phyloP scores from a whole-genome alignment of 2,797 vertebrate genomes.

The Parambassis ranga region DNA sequence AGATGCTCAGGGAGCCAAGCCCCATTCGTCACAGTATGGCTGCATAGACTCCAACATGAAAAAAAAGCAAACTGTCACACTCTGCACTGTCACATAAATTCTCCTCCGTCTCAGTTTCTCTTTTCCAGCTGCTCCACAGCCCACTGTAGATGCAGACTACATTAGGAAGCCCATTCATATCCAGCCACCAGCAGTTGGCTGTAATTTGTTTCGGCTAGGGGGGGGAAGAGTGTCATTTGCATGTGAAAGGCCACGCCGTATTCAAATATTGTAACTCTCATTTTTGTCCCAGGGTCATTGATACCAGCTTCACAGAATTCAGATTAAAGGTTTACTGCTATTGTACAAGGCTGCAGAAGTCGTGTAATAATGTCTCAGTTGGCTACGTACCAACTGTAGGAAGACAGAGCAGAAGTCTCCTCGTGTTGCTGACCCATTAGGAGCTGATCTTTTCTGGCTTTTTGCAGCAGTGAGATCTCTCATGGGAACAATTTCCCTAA shows the following conservation, averaged over 20 bases:
- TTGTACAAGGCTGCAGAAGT: slow-evolving; percentile 48
- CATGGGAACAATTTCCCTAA: slow-evolving; percentile 47
- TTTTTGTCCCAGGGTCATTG: slow-evolving; percentile 69
- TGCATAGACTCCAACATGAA: slow-evolving; percentile 68
- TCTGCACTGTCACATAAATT: slow-evolving; percentile 78
- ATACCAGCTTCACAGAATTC: slow-evolving; percentile 58
- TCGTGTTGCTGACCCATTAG: slow-evolving; percentile 49
- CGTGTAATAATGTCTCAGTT: slow-evolving; percentile 62
- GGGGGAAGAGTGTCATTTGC: slow-evolving; percentile 75
- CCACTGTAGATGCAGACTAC: slow-evolving; percentile 79
- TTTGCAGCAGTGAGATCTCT: slow-evolving; percentile 42
- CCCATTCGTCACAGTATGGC: slow-evolving; percentile 76
- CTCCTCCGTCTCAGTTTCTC: slow-evolving; percentile 66
- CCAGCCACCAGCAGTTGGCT: slow-evolving; percentile 78
- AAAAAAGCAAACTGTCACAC: slow-evolving; percentile 75
- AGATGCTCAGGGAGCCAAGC: slow-evolving; percentile 77
- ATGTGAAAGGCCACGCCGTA: slow-evolving; percentile 72
- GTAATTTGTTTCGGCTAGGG: slow-evolving; percentile 79
- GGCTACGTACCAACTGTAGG: slow-evolving; percentile 48
- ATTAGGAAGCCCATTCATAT: slow-evolving; percentile 76
- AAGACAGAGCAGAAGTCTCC: slow-evolving; percentile 36
- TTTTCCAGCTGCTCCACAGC: slow-evolving; percentile 72
- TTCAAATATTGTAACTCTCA: slow-evolving; percentile 71
- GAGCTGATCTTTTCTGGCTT: slow-evolving; percentile 40
- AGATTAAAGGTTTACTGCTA: slow-evolving; percentile 52